phyloP scores from a whole-genome alignment of 2,113 vertebrate genomes.

The Anguilla rostrata region DNA sequence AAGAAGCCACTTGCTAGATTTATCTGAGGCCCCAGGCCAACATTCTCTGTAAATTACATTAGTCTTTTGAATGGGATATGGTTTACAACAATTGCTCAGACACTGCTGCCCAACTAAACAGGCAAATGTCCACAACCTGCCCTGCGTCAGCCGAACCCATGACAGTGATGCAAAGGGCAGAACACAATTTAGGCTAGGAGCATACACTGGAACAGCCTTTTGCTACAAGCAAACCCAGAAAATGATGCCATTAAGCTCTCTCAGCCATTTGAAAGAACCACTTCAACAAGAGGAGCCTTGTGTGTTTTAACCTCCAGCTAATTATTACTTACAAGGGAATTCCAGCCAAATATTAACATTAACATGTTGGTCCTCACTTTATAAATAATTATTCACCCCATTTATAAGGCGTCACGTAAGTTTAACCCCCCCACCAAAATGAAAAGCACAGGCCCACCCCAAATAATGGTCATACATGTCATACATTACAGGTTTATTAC shows the following conservation, averaged over 20 bases:
- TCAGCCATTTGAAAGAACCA: background rate
- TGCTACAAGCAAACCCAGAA: background rate
- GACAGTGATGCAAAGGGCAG: background rate
- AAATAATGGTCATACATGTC: too few species aligned
- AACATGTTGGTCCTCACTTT: too few species aligned
- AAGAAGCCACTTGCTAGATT: background rate
- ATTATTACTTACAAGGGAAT: too few species aligned
- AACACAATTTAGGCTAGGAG: background rate
- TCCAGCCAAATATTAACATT: too few species aligned
- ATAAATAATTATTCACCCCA: too few species aligned
- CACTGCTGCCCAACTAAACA: slow-evolving; percentile 1
- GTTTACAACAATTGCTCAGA: slow-evolving; percentile 59
- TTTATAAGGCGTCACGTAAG: too few species aligned
- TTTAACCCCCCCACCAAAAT: too few species aligned
- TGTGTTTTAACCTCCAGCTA: background rate
- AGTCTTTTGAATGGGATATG: slow-evolving; percentile 64
- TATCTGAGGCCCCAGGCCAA: slow-evolving; percentile 45
- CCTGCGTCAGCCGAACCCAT: background rate
- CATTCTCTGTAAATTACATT: slow-evolving; percentile 58
- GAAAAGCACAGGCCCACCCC: too few species aligned
- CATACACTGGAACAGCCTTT: background rate
- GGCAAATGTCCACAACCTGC: background rate
- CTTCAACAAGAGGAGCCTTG: background rate
- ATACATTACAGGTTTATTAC: too few species aligned
- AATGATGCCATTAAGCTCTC: background rate